Conservation (phyloP, 2,888 invertebrate genomes). For the Polyploca ridens region DNA sequence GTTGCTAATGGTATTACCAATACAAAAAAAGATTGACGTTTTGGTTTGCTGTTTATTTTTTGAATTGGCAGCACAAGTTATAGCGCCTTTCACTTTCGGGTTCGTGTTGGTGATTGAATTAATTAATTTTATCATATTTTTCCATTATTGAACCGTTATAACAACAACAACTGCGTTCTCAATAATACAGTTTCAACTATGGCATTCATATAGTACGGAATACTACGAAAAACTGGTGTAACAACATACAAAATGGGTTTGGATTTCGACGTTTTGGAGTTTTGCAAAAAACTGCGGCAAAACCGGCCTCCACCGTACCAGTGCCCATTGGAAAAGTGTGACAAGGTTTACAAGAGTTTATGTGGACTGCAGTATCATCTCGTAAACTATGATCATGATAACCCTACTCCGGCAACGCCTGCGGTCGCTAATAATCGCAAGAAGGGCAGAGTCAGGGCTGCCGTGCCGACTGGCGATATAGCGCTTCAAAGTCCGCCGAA, state of each 20-base stretch:
- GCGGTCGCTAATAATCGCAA: conserved; percentile 86
- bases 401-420: conserved; percentile 87
- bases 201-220: neutral
- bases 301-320: conserved; percentile 93
- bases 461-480: conserved; percentile 84
- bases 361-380: conserved; percentile 94
- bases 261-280: conserved; percentile 94
- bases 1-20: too few species aligned
- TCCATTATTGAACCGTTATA: neutral
- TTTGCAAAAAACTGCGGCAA: conserved; percentile 92
- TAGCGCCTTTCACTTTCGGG: conserved; percentile 38
- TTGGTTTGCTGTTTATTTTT: too few species aligned
- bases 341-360: conserved; percentile 93
- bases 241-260: conserved; percentile 86
- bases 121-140: conserved; percentile 14
- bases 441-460: conserved; percentile 84
- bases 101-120: conserved; percentile 21
- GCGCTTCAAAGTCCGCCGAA: conserved; percentile 82
- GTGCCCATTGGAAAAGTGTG: conserved; percentile 94
- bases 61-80: neutral
- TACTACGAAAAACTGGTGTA: conserved; percentile 12
- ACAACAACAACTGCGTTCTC: neutral
- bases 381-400: conserved; percentile 93
- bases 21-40: too few species aligned
- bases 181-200: neutral